Percentiles rank a stretch among this genome's conserved stretches.
Conservation (phyloP, 2,888 invertebrate genomes). For the Cremastinae sp. region DNA sequence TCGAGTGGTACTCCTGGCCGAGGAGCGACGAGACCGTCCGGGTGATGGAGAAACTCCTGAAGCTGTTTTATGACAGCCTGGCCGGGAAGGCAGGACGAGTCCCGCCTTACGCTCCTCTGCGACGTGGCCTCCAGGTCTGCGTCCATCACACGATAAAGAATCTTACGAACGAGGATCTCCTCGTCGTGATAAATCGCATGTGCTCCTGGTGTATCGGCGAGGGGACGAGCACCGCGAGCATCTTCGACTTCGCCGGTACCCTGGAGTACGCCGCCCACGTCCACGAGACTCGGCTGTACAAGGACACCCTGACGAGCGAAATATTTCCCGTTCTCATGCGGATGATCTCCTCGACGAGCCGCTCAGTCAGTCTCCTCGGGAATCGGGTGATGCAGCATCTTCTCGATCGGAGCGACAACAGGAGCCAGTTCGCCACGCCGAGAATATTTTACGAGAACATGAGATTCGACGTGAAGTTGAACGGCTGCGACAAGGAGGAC, state of each 20-base stretch:
- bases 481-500: slow-evolving; percentile 80
- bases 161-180: slow-evolving; percentile 80
- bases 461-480: slow-evolving; percentile 80
- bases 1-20: slow-evolving; percentile 81
- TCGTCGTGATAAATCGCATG: slow-evolving; percentile 82
- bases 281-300: slow-evolving; percentile 80
- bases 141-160: slow-evolving; percentile 82
- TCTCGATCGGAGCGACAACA: slow-evolving; percentile 83
- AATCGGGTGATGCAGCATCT: slow-evolving; percentile 83
- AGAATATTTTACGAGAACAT: slow-evolving; percentile 81
- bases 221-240: slow-evolving; percentile 79
- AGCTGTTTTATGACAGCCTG: slow-evolving; percentile 81
- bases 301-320: slow-evolving; percentile 80
- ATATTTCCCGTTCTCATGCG: slow-evolving; percentile 81
- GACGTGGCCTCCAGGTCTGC: slow-evolving; percentile 83
- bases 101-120: slow-evolving; percentile 77
- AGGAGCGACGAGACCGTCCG: slow-evolving; percentile 79
- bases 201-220: slow-evolving; percentile 82
- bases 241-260: slow-evolving; percentile 82
- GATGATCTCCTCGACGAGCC: slow-evolving; percentile 81
- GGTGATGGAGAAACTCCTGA: slow-evolving; percentile 80
- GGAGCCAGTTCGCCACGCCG: slow-evolving; percentile 81
- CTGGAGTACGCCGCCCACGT: slow-evolving; percentile 82
- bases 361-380: slow-evolving; percentile 82
- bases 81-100: slow-evolving; percentile 63